Evolutionary conservation across 2,797 vertebrate genomes (phyloP).

Genomic region (Novumbra hubbsi): DNA sequence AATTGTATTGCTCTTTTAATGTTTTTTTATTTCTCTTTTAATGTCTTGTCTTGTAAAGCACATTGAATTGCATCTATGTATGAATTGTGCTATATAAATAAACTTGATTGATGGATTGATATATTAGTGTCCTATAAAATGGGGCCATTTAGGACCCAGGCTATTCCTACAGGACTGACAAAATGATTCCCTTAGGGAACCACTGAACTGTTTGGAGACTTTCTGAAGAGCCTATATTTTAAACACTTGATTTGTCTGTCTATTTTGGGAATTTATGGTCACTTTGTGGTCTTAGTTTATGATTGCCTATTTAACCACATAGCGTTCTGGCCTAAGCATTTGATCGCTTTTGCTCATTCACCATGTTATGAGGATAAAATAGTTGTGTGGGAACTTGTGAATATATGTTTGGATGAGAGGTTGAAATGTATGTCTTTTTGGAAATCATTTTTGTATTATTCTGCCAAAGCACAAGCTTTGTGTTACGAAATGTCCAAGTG

Average conservation of each 20-base stretch:
- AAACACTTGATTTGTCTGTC: not conserved
- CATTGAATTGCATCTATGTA: no score
- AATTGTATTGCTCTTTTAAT: no score
- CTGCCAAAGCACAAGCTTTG: not conserved
- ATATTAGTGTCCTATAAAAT: not conserved
- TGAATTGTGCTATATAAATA: no score
- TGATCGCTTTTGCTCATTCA: not conserved
- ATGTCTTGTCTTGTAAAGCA: no score
- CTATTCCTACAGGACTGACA: constrained; percentile 13
- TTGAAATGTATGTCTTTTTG: not conserved
- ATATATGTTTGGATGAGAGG: constrained; percentile 7
- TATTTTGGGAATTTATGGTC: not conserved
- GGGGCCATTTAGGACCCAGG: not conserved
- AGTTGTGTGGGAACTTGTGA: constrained; percentile 12
- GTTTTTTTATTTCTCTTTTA: no score
- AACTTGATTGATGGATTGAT: no score
- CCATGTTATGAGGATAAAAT: not conserved
- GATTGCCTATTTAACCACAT: not conserved
- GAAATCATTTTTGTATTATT: not conserved
- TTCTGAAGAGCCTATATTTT: constrained; percentile 5
- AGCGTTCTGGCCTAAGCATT: not conserved
- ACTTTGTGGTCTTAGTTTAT: not conserved
- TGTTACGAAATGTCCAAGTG: not conserved
- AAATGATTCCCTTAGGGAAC: constrained; percentile 19
- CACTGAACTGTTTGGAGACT: constrained; percentile 23